phyloP scores from a whole-genome alignment of 1,140 invertebrate genomes.

The Mercenaria mercenaria region DNA sequence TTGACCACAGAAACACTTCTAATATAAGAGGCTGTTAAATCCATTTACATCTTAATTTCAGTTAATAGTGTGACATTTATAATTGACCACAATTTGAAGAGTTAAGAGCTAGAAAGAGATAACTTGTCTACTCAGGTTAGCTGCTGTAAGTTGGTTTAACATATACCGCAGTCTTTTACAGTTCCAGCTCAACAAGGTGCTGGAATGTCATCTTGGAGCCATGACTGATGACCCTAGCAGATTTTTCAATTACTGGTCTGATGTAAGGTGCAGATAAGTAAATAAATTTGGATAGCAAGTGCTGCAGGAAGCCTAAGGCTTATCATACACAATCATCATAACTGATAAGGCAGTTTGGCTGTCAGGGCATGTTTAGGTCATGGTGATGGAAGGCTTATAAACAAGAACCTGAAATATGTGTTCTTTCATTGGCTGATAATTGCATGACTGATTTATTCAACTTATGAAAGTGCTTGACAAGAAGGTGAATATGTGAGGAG shows the following conservation, averaged over 20 bases:
- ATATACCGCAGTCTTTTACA: too few species aligned
- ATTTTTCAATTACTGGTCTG: neutral
- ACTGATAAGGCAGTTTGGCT: conserved; percentile 11
- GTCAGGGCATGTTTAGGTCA: conserved; percentile 20
- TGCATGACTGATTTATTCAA: neutral
- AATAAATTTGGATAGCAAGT: neutral
- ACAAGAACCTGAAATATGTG: conserved; percentile 19
- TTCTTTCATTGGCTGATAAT: conserved; percentile 1
- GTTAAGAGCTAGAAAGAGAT: neutral
- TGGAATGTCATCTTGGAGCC: neutral
- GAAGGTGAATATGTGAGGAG: too few species aligned
- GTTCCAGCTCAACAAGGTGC: neutral
- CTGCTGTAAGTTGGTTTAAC: too few species aligned
- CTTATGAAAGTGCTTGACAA: too few species aligned
- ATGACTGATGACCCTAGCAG: neutral
- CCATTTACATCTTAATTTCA: too few species aligned
- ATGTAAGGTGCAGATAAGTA: conserved; percentile 23
- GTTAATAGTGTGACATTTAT: too few species aligned
- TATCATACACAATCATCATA: conserved; percentile 10
- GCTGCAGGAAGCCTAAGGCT: conserved; percentile 16
- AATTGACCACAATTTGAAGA: neutral
- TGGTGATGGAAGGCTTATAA: conserved; percentile 18
- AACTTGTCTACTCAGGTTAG: neutral
- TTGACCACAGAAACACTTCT: neutral
- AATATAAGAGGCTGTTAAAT: neutral